These are phyloP conservation scores for Drosophila teissieri DNA, from an alignment of 1,140 invertebrate species.

Conservation along the genomic window DNA sequence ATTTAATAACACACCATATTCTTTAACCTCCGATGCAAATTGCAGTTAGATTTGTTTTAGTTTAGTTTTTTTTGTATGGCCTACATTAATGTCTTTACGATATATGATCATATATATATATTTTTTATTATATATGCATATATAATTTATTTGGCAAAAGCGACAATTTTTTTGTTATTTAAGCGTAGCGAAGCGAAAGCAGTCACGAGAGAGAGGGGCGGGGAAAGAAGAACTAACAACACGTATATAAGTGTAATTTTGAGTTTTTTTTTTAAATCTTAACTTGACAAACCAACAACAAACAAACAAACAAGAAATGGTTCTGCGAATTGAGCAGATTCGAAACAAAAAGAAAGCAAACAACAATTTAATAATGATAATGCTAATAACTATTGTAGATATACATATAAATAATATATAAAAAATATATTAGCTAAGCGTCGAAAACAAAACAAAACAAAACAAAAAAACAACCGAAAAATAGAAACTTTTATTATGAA, in stretches of 20 bases:
- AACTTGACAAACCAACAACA: constrained; percentile 42
- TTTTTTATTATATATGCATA: constrained; percentile 38
- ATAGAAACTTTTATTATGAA: constrained; percentile 83
- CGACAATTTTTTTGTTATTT: constrained; percentile 62
- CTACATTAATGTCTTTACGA: constrained; percentile 41
- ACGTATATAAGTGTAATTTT: constrained; percentile 43
- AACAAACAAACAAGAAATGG: constrained; percentile 33
- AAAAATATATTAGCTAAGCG: constrained; percentile 80
- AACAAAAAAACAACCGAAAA: constrained; percentile 55
- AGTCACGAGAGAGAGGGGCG: background rate
- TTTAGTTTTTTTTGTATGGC: constrained; percentile 43
- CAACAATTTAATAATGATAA: constrained; percentile 76
- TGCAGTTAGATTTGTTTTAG: constrained; percentile 52
- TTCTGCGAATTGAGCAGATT: constrained; percentile 22
- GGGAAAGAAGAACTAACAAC: constrained; percentile 37
- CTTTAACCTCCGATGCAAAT: constrained; percentile 41
- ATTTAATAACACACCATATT: constrained; percentile 24
- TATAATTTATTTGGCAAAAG: constrained; percentile 47
- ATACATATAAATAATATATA: constrained; percentile 76
- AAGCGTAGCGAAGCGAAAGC: constrained; percentile 43
- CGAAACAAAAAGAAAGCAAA: constrained; percentile 62
- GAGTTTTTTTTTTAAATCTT: constrained; percentile 54
- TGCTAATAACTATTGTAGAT: constrained; percentile 81
- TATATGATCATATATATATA: constrained; percentile 29
- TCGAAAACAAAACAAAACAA: constrained; percentile 33